A percentile compares a stretch with the other conserved stretches of the same genome.
Evolutionary conservation across 2,113 vertebrate genomes (phyloP).

Genomic region (Ifrita kowaldi): DNA sequence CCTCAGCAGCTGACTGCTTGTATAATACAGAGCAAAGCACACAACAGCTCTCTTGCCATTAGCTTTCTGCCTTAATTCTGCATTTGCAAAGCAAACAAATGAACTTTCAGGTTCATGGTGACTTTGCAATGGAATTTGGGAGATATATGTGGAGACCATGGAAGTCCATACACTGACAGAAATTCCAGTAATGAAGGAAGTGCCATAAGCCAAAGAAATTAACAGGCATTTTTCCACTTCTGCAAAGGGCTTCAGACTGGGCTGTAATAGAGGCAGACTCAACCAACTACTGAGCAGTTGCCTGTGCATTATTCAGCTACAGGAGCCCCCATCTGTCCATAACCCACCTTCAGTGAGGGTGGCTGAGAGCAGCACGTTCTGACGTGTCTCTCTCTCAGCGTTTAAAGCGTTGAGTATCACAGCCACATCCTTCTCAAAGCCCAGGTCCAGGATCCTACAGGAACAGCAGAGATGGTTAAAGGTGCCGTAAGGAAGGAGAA

Average conservation of each 20-base stretch:
- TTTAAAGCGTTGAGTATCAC: conserved; percentile 90
- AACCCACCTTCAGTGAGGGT: conserved; percentile 84
- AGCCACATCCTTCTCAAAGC: conserved; percentile 91
- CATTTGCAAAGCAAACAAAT: not conserved
- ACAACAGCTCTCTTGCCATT: not conserved
- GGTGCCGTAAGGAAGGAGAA: not conserved
- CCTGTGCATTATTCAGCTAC: not conserved
- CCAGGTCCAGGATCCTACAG: conserved; percentile 88
- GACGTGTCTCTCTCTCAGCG: conserved; percentile 67
- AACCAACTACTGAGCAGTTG: not conserved
- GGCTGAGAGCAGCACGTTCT: conserved; percentile 91
- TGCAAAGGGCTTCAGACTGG: not conserved
- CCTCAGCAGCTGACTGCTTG: not conserved
- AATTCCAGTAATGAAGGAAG: not conserved
- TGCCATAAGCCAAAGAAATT: not conserved
- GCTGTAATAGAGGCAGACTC: not conserved
- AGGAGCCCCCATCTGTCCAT: not conserved
- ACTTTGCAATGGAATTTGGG: not conserved
- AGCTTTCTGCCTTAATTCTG: not conserved
- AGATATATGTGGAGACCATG: not conserved
- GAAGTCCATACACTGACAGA: not conserved
- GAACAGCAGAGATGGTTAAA: not conserved
- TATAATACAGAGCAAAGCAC: not conserved
- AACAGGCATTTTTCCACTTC: not conserved
- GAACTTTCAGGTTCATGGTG: not conserved